These are phyloP conservation scores for Volucella bombylans DNA, from an alignment of 2,888 invertebrate genomes.

Conservation along the genomic window DNA sequence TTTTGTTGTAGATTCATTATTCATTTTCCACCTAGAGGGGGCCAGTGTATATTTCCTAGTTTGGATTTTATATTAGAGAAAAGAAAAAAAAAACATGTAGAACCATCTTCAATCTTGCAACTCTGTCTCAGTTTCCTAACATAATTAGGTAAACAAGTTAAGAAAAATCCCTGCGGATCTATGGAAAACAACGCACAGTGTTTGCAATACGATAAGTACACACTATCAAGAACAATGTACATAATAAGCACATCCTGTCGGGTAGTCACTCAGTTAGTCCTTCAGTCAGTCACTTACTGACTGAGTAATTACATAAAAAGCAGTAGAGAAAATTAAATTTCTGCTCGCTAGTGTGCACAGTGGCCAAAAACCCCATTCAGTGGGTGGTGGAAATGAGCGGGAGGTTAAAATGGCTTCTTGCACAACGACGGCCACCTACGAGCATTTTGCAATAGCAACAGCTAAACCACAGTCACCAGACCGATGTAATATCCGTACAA, in stretches of 20 bases:
- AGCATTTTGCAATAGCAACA: slow-evolving; percentile 29
- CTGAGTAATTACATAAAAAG: slow-evolving; percentile 63
- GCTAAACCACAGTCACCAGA: slow-evolving; percentile 12
- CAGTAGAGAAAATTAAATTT: slow-evolving; percentile 66
- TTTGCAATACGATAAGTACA: slow-evolving; percentile 4
- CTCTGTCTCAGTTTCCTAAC: too few species aligned
- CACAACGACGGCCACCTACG: slow-evolving; percentile 16
- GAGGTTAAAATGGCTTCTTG: slow-evolving; percentile 1
- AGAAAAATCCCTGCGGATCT: background rate
- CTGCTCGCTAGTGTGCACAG: slow-evolving; percentile 30
- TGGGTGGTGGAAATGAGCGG: background rate
- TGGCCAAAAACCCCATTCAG: slow-evolving; percentile 51
- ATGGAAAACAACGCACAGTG: slow-evolving; percentile 29
- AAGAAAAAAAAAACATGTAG: too few species aligned
- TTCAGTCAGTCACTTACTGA: slow-evolving; percentile 31
- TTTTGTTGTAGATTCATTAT: too few species aligned
- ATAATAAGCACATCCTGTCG: slow-evolving; percentile 23
- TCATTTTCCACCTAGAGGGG: too few species aligned
- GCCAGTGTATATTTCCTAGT: too few species aligned
- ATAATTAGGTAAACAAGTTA: too few species aligned
- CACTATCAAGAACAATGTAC: background rate
- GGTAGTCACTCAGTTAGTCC: slow-evolving; percentile 15
- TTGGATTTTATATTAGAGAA: too few species aligned
- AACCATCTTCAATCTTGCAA: too few species aligned
- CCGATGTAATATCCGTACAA: background rate